phyloP scores from a whole-genome alignment of 2,888 invertebrate genomes.

The Drosophila infuscata region DNA sequence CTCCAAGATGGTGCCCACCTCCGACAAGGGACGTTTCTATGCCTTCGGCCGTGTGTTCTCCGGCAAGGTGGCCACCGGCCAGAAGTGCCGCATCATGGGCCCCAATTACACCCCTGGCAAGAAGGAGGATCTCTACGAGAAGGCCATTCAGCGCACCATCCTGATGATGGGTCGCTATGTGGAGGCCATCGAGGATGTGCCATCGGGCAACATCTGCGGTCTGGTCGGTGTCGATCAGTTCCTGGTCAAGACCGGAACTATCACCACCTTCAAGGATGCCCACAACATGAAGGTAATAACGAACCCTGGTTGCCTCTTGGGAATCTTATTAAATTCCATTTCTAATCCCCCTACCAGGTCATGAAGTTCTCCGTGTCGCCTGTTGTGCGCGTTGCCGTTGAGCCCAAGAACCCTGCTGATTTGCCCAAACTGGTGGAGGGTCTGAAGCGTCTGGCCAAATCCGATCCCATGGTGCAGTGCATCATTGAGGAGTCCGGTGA shows the following conservation, averaged over 20 bases:
- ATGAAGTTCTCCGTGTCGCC: constrained; percentile 99
- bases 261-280: constrained; percentile 99
- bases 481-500: constrained; percentile 99
- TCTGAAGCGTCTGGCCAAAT: constrained; percentile 99
- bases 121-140: constrained; percentile 99
- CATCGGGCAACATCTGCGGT: constrained; percentile 99
- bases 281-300: constrained; percentile 95
- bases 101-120: constrained; percentile 99
- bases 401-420: constrained; percentile 99
- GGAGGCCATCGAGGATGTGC: constrained; percentile 99
- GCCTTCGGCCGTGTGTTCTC: constrained; percentile 99
- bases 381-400: constrained; percentile 99
- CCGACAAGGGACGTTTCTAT: constrained; percentile 99
- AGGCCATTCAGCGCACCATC: constrained; percentile 99
- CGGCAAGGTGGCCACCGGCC: constrained; percentile 95
- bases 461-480: constrained; percentile 99
- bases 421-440: constrained; percentile 99
- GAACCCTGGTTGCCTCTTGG: too few relatives aligned
- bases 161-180: constrained; percentile 99
- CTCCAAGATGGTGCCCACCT: constrained; percentile 99
- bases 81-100: constrained; percentile 99
- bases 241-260: constrained; percentile 99
- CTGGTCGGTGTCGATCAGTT: constrained; percentile 99
- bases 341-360: constrained; percentile 86
- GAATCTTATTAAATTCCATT: neutral